phyloP scores from a whole-genome alignment of 2,888 invertebrate species.

The Nezara viridula region DNA sequence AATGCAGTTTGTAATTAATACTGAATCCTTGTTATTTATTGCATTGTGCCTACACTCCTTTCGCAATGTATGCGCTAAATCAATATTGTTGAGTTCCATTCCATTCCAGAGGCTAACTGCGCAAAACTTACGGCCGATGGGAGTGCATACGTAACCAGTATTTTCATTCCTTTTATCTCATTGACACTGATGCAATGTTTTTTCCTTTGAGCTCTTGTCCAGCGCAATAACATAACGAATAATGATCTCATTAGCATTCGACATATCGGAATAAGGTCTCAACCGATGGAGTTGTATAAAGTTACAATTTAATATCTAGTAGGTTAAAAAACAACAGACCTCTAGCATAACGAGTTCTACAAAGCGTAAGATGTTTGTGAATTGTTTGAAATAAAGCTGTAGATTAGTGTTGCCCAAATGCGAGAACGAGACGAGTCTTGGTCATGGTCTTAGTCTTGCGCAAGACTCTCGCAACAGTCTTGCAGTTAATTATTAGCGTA shows the following conservation, averaged over 20 bases:
- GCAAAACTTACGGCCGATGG: neutral
- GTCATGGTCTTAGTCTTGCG: no score
- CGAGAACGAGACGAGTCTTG: no score
- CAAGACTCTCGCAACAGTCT: no score
- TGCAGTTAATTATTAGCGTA: no score
- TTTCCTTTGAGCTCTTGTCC: neutral
- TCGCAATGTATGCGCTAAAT: neutral
- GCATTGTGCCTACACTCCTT: slow-evolving; percentile 2
- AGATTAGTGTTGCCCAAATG: no score
- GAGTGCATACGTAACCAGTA: neutral
- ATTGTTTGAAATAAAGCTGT: no score
- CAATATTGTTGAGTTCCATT: neutral
- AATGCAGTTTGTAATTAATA: fast-evolving
- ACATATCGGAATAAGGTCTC: neutral
- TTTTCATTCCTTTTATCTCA: slow-evolving; percentile 5
- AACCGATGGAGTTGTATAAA: neutral
- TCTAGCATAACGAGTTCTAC: no score
- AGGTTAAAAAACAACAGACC: no score
- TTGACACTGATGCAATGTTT: slow-evolving; percentile 13
- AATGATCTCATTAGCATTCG: neutral
- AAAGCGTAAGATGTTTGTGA: neutral
- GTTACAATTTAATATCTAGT: neutral
- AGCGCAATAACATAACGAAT: neutral
- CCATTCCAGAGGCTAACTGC: neutral
- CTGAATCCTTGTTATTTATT: neutral